Conservation (phyloP, 2,888 invertebrate species). For the Sinelater perroti region DNA sequence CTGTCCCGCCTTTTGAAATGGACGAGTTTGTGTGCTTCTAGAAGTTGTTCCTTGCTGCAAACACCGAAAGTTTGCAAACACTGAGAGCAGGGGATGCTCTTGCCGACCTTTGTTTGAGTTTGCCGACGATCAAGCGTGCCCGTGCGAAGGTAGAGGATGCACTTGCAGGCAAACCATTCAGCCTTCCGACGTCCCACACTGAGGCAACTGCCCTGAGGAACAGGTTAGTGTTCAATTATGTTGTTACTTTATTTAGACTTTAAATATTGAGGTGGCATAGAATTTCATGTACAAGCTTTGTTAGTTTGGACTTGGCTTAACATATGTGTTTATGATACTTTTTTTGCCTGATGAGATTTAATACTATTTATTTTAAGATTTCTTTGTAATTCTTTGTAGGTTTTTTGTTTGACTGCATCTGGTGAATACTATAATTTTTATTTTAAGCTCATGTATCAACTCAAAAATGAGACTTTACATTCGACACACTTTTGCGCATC, state of each 20-base stretch:
- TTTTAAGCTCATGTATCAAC: no score
- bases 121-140: slow-evolving; percentile 74
- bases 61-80: slow-evolving; percentile 79
- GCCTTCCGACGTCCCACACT: slow-evolving; percentile 72
- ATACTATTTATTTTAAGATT: no score
- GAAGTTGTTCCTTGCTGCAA: slow-evolving; percentile 82
- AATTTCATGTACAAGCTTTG: no score
- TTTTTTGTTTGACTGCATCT: no score
- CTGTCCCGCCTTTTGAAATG: neutral
- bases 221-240: slow-evolving; percentile 61
- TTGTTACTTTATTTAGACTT: slow-evolving; percentile 12
- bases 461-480: no score
- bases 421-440: no score
- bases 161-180: slow-evolving; percentile 72
- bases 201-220: slow-evolving; percentile 79
- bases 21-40: slow-evolving; percentile 55
- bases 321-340: no score
- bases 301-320: no score
- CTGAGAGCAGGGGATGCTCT: slow-evolving; percentile 84
- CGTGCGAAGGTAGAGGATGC: slow-evolving; percentile 70
- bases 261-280: neutral
- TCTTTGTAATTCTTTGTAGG: no score
- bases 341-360: no score
- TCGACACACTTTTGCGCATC: no score
- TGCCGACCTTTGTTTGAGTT: slow-evolving; percentile 80